phyloP scores from a whole-genome alignment of 2,797 vertebrate species.

The Australoheros facetus region DNA sequence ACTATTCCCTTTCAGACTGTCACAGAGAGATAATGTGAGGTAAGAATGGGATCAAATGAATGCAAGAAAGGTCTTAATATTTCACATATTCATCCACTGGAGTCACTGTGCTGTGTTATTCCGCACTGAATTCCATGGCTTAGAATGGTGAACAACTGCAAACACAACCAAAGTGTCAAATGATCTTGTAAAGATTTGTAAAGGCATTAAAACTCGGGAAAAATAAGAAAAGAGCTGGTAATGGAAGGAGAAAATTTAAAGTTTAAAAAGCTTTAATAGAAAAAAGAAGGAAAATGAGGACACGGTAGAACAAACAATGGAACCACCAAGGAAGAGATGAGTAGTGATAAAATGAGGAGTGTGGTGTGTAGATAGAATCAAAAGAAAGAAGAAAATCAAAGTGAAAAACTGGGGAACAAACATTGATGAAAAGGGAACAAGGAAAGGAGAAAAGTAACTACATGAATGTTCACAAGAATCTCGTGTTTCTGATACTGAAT shows the following conservation, averaged over 20 bases:
- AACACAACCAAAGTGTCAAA: constrained; percentile 10
- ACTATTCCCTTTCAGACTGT: constrained; percentile 59
- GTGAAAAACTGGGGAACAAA: neutral
- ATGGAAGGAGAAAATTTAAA: neutral
- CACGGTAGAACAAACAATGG: neutral
- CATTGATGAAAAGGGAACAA: neutral
- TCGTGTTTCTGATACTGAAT: neutral
- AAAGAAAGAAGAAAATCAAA: neutral
- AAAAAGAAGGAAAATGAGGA: neutral
- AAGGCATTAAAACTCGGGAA: neutral
- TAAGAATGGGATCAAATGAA: constrained; percentile 27
- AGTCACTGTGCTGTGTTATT: neutral
- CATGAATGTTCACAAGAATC: neutral
- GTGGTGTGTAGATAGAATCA: neutral
- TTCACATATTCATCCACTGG: constrained; percentile 17
- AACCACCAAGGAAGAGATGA: neutral
- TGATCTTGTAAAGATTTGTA: neutral
- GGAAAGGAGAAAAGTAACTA: neutral
- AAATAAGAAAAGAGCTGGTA: neutral
- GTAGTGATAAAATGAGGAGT: neutral
- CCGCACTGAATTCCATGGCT: neutral
- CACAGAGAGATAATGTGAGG: constrained; percentile 40
- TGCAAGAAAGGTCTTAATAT: constrained; percentile 30
- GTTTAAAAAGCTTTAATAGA: neutral
- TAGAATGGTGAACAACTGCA: neutral